A percentile compares a stretch with the other conserved stretches of the same genome.
These are phyloP conservation scores for Eremobia ochroleuca DNA, from an alignment of 2,888 invertebrate genomes.

Conservation along the genomic window DNA sequence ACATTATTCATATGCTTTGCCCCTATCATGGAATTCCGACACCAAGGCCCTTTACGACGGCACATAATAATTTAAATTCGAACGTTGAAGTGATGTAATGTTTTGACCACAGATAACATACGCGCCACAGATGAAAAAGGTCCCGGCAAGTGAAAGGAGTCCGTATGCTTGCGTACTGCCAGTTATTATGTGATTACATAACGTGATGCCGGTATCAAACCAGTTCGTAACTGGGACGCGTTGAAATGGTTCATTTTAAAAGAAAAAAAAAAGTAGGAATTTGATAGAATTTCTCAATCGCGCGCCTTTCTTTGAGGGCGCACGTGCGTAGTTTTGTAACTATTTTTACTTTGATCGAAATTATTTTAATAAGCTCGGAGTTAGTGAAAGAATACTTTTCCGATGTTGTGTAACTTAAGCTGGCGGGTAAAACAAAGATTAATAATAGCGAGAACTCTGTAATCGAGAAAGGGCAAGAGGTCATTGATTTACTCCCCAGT, in stretches of 20 bases:
- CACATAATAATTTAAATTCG: constrained; percentile 33
- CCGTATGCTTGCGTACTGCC: constrained; percentile 66
- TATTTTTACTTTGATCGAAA: neutral
- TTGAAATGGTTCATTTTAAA: constrained; percentile 62
- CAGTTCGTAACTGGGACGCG: constrained; percentile 65
- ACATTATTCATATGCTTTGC: constrained; percentile 9
- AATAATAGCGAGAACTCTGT: constrained; percentile 3
- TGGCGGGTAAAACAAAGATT: neutral
- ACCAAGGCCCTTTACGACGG: constrained; percentile 35
- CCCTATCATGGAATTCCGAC: constrained; percentile 1
- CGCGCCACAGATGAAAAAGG: constrained; percentile 76
- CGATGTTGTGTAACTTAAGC: constrained; percentile 16
- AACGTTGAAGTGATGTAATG: constrained; percentile 53
- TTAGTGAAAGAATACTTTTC: constrained; percentile 9
- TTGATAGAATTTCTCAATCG: constrained; percentile 39
- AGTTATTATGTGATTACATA: constrained; percentile 75
- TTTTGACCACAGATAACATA: constrained; percentile 66
- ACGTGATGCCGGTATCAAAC: constrained; percentile 69
- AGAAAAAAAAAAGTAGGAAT: constrained; percentile 50
- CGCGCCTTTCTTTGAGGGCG: constrained; percentile 30
- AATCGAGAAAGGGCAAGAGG: constrained; percentile 31
- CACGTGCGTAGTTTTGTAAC: constrained; percentile 27
- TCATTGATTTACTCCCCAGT: constrained; percentile 25
- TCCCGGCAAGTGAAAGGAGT: constrained; percentile 80
- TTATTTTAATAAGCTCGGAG: constrained; percentile 3